Evolutionary conservation across 2,113 vertebrate genomes (phyloP).

Genomic region (Accipiter cooperii): DNA sequence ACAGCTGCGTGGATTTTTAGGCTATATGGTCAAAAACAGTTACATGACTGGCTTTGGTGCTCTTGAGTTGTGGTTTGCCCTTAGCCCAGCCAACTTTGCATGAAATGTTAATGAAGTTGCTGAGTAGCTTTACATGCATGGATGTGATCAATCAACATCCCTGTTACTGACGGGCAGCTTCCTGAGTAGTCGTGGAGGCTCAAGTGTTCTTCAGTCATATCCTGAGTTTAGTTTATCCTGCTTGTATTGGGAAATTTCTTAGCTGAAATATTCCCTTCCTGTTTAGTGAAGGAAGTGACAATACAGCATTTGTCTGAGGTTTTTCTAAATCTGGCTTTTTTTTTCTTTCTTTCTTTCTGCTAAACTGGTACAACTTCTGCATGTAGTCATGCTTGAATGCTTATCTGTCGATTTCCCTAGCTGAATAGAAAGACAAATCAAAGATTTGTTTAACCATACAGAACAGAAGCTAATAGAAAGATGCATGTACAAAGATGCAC

Average conservation of each 20-base stretch:
- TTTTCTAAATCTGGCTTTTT: background rate
- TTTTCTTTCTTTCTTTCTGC: background rate
- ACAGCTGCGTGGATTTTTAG: background rate
- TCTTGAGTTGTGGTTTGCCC: background rate
- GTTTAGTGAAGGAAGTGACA: background rate
- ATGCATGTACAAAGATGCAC: background rate
- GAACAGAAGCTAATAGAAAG: background rate
- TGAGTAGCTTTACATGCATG: background rate
- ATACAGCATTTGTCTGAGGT: background rate
- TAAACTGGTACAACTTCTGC: background rate
- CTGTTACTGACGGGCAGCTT: background rate
- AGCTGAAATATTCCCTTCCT: background rate
- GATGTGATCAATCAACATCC: background rate
- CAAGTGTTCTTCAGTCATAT: constrained; percentile 9
- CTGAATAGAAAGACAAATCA: background rate
- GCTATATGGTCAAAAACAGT: background rate
- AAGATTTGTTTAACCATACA: background rate
- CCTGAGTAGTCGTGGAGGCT: background rate
- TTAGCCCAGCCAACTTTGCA: background rate
- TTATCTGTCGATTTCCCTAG: background rate
- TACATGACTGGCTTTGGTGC: background rate
- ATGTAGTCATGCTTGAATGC: background rate
- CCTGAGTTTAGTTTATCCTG: constrained; percentile 22
- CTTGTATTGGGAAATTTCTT: background rate
- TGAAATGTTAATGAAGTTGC: background rate